Evolutionary conservation across 2,888 invertebrate genomes (phyloP).

Genomic region (Clusia tigrina): DNA sequence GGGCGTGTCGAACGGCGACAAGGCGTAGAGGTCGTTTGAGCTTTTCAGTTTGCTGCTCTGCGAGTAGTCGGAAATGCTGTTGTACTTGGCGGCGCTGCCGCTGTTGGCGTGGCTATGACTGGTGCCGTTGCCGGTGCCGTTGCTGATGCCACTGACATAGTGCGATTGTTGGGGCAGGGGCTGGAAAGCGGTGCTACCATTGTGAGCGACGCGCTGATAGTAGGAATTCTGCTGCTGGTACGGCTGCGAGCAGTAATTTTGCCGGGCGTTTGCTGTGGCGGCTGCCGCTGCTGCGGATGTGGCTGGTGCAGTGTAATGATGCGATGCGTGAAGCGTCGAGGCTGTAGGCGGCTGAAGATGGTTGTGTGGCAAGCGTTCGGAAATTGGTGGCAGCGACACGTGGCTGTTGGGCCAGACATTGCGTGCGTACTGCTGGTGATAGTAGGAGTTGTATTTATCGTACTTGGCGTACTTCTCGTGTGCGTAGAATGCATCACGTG

Average conservation of each 20-base stretch:
- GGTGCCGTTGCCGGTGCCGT: constrained; percentile 17
- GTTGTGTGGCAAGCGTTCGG: constrained; percentile 19
- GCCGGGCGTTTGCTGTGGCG: constrained; percentile 37
- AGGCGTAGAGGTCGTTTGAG: constrained; percentile 51
- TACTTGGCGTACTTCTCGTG: constrained; percentile 45
- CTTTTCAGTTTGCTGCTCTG: constrained; percentile 47
- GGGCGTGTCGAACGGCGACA: constrained; percentile 40
- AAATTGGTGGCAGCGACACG: constrained; percentile 25
- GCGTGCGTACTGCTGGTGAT: constrained; percentile 34
- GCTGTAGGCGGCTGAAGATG: constrained; percentile 12
- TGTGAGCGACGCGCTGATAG: constrained; percentile 40
- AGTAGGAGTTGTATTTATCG: constrained; percentile 45
- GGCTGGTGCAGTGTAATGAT: constrained; percentile 22
- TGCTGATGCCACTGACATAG: constrained; percentile 18
- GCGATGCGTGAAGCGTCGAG: constrained; percentile 12
- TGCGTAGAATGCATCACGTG: constrained; percentile 34
- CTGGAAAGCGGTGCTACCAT: neutral
- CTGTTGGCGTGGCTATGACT: constrained; percentile 8
- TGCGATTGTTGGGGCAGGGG: constrained; percentile 28
- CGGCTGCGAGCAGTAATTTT: constrained; percentile 52
- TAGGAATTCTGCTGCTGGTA: constrained; percentile 52
- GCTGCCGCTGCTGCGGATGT: constrained; percentile 10
- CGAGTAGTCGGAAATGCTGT: constrained; percentile 30
- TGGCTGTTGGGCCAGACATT: constrained; percentile 43
- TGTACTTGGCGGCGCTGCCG: constrained; percentile 12